phyloP scores from a whole-genome alignment of 2,888 invertebrate genomes.

The Mythimna vitellina region DNA sequence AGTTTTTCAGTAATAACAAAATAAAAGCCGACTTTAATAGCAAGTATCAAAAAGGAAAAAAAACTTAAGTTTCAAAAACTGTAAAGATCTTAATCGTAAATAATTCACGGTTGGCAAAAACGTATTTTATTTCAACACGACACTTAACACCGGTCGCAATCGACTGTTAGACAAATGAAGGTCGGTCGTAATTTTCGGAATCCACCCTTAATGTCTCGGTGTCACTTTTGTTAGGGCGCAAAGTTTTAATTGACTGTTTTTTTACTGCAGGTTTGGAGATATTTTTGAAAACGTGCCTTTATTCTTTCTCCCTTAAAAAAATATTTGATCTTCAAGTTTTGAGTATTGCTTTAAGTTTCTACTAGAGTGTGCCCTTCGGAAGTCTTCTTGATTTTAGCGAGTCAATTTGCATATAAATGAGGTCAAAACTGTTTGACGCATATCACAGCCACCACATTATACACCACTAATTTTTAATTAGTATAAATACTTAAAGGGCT shows the following conservation, averaged over 20 bases:
- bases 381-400: no score
- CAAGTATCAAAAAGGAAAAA: conserved; percentile 14
- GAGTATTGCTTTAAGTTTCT: no score
- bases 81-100: conserved; percentile 43
- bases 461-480: no score
- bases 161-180: conserved; percentile 27
- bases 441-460: no score
- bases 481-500: no score
- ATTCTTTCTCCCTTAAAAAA: not conserved
- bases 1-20: not conserved
- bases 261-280: conserved; percentile 10
- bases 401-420: no score
- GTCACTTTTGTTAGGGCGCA: conserved; percentile 3
- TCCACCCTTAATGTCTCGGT: conserved; percentile 18
- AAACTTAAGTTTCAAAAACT: conserved; percentile 21
- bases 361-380: no score
- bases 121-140: conserved; percentile 45
- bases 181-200: conserved; percentile 29
- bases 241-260: conserved; percentile 37
- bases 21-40: not conserved
- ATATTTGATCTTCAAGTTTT: no score
- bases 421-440: no score
- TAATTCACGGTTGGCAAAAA: conserved; percentile 45
- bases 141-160: conserved; percentile 30
- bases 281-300: not conserved